Evolutionary conservation across 2,113 vertebrate genomes (phyloP).

Genomic region (Phaetusa simplex): DNA sequence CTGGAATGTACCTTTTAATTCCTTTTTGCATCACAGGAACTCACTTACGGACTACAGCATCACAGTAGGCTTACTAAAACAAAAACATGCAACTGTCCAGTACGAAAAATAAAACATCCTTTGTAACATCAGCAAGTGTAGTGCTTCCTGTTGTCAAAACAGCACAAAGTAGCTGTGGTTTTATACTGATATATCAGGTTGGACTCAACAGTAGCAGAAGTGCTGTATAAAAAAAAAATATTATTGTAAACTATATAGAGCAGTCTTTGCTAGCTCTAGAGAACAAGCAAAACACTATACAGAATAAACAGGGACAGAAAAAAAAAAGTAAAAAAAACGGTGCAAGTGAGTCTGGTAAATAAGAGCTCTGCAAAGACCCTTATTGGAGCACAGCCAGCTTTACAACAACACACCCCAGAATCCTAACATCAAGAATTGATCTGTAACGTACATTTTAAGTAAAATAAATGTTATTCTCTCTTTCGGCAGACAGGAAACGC

Average conservation of each 20-base stretch:
- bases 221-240: background rate
- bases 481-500: fast-evolving
- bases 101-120: background rate
- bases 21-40: background rate
- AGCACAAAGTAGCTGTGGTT: background rate
- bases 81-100: background rate
- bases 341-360: background rate
- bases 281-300: background rate
- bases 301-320: background rate
- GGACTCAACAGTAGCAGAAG: background rate
- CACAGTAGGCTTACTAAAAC: background rate
- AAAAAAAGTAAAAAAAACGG: background rate
- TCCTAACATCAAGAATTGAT: background rate
- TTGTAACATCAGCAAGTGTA: background rate
- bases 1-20: background rate
- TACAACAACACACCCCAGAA: background rate
- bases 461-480: background rate
- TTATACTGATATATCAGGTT: background rate
- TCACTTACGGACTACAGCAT: background rate
- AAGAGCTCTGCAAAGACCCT: background rate
- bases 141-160: background rate
- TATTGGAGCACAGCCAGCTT: background rate
- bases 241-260: background rate
- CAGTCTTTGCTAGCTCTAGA: background rate
- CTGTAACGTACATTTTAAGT: background rate